phyloP scores from a whole-genome alignment of 2,888 invertebrate species.

The Oxyscelio sp. region DNA sequence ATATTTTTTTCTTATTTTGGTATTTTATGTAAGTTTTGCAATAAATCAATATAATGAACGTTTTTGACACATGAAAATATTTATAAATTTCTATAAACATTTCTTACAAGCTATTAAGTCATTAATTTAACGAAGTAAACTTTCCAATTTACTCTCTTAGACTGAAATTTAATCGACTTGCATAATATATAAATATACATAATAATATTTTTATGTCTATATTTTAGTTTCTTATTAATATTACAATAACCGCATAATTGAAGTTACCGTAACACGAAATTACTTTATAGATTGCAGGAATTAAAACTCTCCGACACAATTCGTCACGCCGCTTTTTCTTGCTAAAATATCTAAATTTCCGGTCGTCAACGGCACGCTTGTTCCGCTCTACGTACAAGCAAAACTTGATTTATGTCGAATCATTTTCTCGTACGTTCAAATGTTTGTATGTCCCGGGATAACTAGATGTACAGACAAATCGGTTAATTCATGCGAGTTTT shows the following conservation, averaged over 20 bases:
- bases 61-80: too few relatives aligned
- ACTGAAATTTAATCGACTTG: too few relatives aligned
- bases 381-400: constrained; percentile 4
- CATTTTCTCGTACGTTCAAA: not conserved
- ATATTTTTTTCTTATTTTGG: too few relatives aligned
- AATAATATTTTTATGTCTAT: too few relatives aligned
- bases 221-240: too few relatives aligned
- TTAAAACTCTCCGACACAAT: not conserved
- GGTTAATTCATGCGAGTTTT: constrained; percentile 50
- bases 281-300: constrained; percentile 20
- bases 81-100: too few relatives aligned
- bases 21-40: too few relatives aligned
- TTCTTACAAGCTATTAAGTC: too few relatives aligned
- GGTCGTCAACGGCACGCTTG: constrained; percentile 5
- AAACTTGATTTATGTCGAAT: constrained; percentile 15
- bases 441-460: constrained; percentile 32
- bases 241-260: not conserved
- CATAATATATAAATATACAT: too few relatives aligned
- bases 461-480: constrained; percentile 47
- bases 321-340: constrained; percentile 23
- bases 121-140: too few relatives aligned
- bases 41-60: too few relatives aligned
- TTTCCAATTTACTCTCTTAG: too few relatives aligned
- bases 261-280: constrained; percentile 1
- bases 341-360: constrained; percentile 33